Percentiles rank a stretch among this genome's conserved stretches.
Conservation (phyloP, 92 coral and sea anemone genomes). For the Nematostella vectensis region DNA sequence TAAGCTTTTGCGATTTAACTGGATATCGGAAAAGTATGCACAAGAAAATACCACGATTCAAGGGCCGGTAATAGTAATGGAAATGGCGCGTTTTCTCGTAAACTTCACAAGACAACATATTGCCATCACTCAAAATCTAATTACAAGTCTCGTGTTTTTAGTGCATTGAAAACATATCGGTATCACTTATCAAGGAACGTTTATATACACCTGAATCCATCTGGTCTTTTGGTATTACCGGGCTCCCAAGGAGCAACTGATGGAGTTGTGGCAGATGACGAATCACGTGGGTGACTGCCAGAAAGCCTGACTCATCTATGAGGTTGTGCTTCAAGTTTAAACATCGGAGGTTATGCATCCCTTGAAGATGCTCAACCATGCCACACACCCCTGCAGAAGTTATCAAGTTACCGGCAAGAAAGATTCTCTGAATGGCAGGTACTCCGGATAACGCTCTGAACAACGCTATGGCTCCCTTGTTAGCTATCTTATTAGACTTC, state of each 20-base stretch:
- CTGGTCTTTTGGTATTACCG: conserved; percentile 21
- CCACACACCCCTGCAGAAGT: conserved; percentile 35
- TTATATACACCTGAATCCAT: too few species aligned
- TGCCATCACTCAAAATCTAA: neutral
- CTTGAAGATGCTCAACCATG: conserved; percentile 18
- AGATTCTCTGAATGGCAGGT: conserved; percentile 25
- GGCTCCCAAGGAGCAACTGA: conserved; percentile 41
- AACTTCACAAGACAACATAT: too few species aligned
- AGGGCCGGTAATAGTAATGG: too few species aligned
- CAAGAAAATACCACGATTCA: too few species aligned
- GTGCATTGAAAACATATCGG: neutral
- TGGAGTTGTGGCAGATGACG: conserved; percentile 34
- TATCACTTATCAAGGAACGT: too few species aligned
- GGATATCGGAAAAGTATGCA: too few species aligned
- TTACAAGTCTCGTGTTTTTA: neutral
- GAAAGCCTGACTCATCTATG: conserved; percentile 50
- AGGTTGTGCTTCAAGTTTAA: conserved; percentile 52
- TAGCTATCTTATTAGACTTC: conserved; percentile 42
- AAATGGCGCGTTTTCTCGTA: too few species aligned
- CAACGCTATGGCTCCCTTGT: conserved; percentile 35
- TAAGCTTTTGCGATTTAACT: too few species aligned
- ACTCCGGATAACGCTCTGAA: conserved; percentile 32
- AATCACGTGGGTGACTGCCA: conserved; percentile 31
- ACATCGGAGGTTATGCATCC: conserved; percentile 37
- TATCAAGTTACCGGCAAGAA: conserved; percentile 35